phyloP scores from a whole-genome alignment of 1,140 invertebrate genomes.

The Gonioctena quinquepunctata region DNA sequence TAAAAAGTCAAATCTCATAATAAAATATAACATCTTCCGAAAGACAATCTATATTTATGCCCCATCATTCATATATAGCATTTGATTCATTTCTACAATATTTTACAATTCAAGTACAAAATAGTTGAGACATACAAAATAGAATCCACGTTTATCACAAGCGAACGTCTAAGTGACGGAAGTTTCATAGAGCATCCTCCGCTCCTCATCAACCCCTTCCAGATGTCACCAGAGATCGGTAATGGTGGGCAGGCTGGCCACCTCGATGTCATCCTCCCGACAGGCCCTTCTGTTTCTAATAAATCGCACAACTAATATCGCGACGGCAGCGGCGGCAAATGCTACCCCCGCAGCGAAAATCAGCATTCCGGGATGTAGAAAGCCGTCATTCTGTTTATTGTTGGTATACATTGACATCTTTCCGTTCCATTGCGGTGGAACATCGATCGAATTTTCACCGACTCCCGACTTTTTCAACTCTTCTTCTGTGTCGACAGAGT shows the following conservation, averaged over 20 bases:
- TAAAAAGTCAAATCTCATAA: no score
- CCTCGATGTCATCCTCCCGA: slow-evolving; percentile 67
- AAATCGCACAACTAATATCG: slow-evolving; percentile 52
- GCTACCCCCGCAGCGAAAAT: slow-evolving; percentile 53
- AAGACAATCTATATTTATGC: background rate
- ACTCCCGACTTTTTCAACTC: background rate
- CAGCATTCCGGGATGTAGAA: slow-evolving; percentile 59
- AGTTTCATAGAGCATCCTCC: slow-evolving; percentile 62
- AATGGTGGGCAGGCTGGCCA: slow-evolving; percentile 66
- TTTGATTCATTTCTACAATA: slow-evolving; percentile 15
- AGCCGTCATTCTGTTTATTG: slow-evolving; percentile 19
- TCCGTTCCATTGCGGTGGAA: slow-evolving; percentile 16
- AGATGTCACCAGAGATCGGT: slow-evolving; percentile 73
- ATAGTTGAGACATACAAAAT: slow-evolving; percentile 38
- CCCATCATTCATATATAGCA: background rate
- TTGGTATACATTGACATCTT: slow-evolving; percentile 49
- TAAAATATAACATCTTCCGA: background rate
- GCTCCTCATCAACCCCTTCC: slow-evolving; percentile 60
- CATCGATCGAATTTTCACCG: background rate
- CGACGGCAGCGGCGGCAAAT: slow-evolving; percentile 27
- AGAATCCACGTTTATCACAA: slow-evolving; percentile 44
- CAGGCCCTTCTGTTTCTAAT: slow-evolving; percentile 28
- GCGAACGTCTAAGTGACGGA: slow-evolving; percentile 30
- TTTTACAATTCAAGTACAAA: slow-evolving; percentile 33
- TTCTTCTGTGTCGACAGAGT: slow-evolving; percentile 6